Percentiles rank a stretch among this genome's conserved stretches.
These are phyloP conservation scores for Luscinia megarhynchos DNA, from an alignment of 2,797 vertebrate species.

Conservation along the genomic window DNA sequence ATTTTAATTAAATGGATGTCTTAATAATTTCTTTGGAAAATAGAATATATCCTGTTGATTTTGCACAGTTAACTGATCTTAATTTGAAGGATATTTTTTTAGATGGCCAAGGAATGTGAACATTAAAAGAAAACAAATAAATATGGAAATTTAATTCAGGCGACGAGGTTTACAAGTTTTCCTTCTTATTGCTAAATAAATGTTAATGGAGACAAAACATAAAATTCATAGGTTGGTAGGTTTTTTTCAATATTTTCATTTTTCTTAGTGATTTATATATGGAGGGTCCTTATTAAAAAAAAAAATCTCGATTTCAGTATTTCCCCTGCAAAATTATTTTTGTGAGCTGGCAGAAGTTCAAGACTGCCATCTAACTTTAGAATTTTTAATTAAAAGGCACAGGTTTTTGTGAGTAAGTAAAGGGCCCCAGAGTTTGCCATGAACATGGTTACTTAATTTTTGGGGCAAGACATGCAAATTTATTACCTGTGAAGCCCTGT, in stretches of 20 bases:
- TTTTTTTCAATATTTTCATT: background rate
- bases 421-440: background rate
- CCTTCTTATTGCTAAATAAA: background rate
- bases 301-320: background rate
- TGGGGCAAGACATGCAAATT: background rate
- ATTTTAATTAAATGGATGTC: background rate
- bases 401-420: background rate
- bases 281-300: background rate
- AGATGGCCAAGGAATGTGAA: background rate
- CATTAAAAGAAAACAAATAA: background rate
- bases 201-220: background rate
- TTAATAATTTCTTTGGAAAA: background rate
- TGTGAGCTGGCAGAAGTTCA: background rate
- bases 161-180: background rate
- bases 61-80: background rate
- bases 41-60: background rate
- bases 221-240: background rate
- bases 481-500: background rate
- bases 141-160: background rate
- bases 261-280: background rate
- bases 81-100: background rate
- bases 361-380: background rate
- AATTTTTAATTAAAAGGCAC: background rate
- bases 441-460: background rate
- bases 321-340: background rate